Percentiles rank a stretch among this genome's conserved stretches.
phyloP scores from a whole-genome alignment of 2,113 vertebrate genomes.

The Muntiacus muntjak region DNA sequence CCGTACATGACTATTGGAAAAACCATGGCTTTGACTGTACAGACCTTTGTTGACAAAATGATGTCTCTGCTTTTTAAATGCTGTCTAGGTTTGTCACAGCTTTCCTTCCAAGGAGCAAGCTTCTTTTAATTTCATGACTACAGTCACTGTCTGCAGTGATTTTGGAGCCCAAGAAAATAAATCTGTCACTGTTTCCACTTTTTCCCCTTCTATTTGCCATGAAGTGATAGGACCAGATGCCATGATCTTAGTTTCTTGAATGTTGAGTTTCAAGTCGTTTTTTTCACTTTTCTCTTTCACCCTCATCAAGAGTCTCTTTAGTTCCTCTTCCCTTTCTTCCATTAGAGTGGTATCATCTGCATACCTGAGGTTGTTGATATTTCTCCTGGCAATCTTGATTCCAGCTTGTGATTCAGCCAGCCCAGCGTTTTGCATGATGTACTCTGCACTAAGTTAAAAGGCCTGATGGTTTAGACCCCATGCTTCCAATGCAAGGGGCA shows the following conservation, averaged over 20 bases:
- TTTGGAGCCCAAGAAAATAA: neutral
- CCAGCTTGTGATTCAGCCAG: neutral
- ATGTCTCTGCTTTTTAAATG: neutral
- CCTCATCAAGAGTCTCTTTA: neutral
- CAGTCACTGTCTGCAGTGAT: neutral
- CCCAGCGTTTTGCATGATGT: neutral
- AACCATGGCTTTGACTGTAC: neutral
- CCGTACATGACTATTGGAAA: neutral
- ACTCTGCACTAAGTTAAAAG: neutral
- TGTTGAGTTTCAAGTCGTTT: neutral
- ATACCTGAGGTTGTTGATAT: neutral
- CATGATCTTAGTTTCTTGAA: neutral
- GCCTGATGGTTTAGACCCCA: neutral
- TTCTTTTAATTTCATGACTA: neutral
- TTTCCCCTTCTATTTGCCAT: neutral
- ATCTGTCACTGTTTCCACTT: neutral
- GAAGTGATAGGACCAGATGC: neutral
- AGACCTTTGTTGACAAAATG: neutral
- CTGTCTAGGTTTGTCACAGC: neutral
- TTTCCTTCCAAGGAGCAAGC: neutral
- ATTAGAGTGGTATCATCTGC: neutral
- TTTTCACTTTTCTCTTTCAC: neutral
- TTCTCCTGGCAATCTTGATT: neutral
- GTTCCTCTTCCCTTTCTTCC: neutral
- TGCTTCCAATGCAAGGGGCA: neutral